Conservation (phyloP, 2,888 invertebrate genomes). For the Drosophila fungiperda region DNA sequence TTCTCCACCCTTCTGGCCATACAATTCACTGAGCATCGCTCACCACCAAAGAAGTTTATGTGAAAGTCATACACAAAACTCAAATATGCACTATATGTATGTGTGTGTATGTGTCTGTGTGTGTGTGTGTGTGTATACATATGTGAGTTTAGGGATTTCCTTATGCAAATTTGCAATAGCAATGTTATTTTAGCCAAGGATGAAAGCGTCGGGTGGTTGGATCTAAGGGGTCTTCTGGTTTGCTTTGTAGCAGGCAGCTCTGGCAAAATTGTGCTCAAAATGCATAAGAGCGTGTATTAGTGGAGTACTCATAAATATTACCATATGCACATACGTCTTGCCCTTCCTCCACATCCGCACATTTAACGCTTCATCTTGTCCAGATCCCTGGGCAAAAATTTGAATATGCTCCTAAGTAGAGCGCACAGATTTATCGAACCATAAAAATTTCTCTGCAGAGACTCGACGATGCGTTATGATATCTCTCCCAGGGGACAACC, state of each 20-base stretch:
- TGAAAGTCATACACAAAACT: conserved; percentile 69
- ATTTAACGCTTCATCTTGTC: conserved; percentile 19
- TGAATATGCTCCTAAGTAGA: conserved; percentile 68
- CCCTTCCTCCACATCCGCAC: conserved; percentile 1
- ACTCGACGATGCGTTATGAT: conserved; percentile 45
- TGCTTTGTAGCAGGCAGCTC: conserved; percentile 31
- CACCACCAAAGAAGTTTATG: conserved; percentile 62
- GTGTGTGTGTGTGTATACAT: conserved; percentile 18
- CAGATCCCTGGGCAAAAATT: conserved; percentile 46
- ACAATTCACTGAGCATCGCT: conserved; percentile 31
- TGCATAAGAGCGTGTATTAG: conserved; percentile 68
- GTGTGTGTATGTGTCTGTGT: conserved; percentile 16
- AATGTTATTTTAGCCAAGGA: conserved; percentile 69
- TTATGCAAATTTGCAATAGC: conserved; percentile 73
- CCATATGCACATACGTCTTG: conserved; percentile 55
- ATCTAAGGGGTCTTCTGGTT: no score
- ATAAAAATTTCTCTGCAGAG: conserved; percentile 41
- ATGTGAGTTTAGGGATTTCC: conserved; percentile 71
- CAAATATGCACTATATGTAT: conserved; percentile 54
- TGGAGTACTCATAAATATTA: conserved; percentile 69
- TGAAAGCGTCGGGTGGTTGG: conserved; percentile 21
- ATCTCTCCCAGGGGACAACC: conserved; percentile 9
- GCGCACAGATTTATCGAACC: conserved; percentile 64
- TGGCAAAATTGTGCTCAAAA: conserved; percentile 64
- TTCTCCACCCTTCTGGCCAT: neutral